Evolutionary conservation across 1,140 invertebrate genomes (phyloP).

Genomic region (Teleogryllus occipitalis): DNA sequence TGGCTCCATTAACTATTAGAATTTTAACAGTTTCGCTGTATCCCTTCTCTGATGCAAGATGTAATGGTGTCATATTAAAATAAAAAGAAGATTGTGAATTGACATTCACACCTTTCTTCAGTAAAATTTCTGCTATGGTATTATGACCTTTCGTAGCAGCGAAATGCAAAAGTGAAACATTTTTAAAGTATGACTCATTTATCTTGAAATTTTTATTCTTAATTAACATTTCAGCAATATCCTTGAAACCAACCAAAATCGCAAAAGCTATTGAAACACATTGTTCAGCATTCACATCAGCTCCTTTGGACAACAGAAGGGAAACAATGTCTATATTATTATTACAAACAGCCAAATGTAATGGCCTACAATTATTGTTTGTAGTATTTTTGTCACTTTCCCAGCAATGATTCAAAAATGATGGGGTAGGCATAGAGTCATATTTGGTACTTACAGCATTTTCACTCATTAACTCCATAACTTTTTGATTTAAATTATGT

Average conservation of each 20-base stretch:
- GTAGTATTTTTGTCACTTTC: background rate
- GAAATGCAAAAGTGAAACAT: conserved; percentile 27
- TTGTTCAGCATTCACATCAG: background rate
- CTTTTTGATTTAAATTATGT: too few species aligned
- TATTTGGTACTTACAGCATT: too few species aligned
- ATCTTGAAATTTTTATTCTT: background rate
- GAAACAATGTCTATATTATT: background rate
- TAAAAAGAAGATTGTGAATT: conserved; percentile 37
- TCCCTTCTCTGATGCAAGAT: conserved; percentile 21
- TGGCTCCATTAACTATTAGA: background rate
- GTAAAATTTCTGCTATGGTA: conserved; percentile 37
- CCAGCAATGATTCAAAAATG: too few species aligned
- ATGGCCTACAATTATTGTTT: background rate
- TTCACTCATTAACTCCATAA: too few species aligned
- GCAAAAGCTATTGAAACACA: background rate
- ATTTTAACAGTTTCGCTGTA: background rate
- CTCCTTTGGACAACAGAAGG: background rate
- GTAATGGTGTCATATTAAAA: conserved; percentile 38
- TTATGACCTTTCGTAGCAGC: conserved; percentile 41
- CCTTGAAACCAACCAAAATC: background rate
- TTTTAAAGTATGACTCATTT: background rate
- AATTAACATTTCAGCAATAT: conserved; percentile 2
- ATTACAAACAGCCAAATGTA: background rate
- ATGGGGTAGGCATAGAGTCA: too few species aligned
- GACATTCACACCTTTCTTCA: conserved; percentile 38